Base-by-base conservation (phyloP, 2,113 vertebrate species). In the Cochlearius cochlearius region DNA sequence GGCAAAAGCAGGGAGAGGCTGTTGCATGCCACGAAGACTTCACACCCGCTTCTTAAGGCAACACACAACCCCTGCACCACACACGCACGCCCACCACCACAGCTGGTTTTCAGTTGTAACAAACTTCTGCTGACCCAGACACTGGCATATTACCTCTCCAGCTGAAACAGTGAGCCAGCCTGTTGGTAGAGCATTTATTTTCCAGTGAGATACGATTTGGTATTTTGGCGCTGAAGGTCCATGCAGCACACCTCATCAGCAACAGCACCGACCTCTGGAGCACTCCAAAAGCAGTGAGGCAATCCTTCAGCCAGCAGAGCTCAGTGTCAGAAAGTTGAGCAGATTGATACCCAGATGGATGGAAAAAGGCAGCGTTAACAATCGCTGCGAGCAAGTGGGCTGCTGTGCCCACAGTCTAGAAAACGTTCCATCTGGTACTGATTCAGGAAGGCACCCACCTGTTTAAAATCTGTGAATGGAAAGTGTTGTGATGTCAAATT, bases 1-100 rank as follows among this genome's bases (percentile, higher is more conserved):
- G 26, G 17, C 34, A 67, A 38, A 86, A 38, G 15, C 11, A 20
- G 79, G 34, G 11, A 77, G 25, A 62, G 15, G 12, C 10, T 41
- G 23, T 47, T 71, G 6, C 23, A 12, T 52, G 41, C 7, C 22
- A 23, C 0, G 3, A 45, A 77, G 17, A 27, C 17, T 56, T 76
- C 39, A 58, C 7, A 38, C 4, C 25, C 60, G 41, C 64, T 78
- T 80, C 64, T 67, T 43, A 47, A 59, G 43, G 45, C 7, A 85
- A 3, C 9, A 20, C 36, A 20, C 7, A 63, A 5, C 17, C 22
- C 39, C 18, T 2, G 0, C 0, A 2, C 9, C 34, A 59, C 56
- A 58, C 8, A n/a, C 11, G 55, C 10, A 27, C 20, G 53, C 32
- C 22, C 26, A 47, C 71, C 41, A 69, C 34, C 23, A 36, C 39